Evolutionary conservation across 2,113 vertebrate species (phyloP).

Genomic region (Muntiacus muntjak): DNA sequence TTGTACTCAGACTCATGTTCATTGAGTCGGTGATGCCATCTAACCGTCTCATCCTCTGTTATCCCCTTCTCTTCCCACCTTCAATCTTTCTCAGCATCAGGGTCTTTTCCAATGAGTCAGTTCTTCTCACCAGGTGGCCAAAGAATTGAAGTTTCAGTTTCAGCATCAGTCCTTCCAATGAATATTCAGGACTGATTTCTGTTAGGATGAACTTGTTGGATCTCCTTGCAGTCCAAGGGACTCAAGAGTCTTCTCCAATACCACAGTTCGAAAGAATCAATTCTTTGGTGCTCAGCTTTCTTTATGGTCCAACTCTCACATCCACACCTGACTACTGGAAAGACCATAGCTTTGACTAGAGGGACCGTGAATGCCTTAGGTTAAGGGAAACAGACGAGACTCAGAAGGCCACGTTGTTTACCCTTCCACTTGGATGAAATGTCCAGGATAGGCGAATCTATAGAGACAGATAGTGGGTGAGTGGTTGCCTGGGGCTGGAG

Average conservation of each 20-base stretch:
- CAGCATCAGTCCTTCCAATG: neutral
- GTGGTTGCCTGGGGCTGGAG: neutral
- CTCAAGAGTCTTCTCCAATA: neutral
- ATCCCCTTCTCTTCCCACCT: neutral
- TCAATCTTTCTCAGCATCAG: neutral
- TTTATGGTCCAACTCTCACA: neutral
- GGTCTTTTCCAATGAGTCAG: neutral
- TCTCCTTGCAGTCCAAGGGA: neutral
- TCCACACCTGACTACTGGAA: neutral
- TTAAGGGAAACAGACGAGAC: neutral
- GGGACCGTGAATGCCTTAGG: neutral
- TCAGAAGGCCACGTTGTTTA: accelerated
- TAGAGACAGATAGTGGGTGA: accelerated
- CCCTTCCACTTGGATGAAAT: accelerated
- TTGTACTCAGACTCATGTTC: neutral
- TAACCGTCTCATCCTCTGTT: neutral
- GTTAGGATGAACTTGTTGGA: neutral
- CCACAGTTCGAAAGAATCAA: neutral
- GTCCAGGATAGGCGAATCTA: neutral
- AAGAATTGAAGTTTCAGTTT: neutral
- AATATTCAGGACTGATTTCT: neutral
- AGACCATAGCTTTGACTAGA: neutral
- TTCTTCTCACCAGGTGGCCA: neutral
- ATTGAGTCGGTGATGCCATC: neutral
- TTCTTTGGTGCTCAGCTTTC: neutral